Base-by-base conservation (phyloP, 2,113 vertebrate genomes). In the Gopherus evgoodei region DNA sequence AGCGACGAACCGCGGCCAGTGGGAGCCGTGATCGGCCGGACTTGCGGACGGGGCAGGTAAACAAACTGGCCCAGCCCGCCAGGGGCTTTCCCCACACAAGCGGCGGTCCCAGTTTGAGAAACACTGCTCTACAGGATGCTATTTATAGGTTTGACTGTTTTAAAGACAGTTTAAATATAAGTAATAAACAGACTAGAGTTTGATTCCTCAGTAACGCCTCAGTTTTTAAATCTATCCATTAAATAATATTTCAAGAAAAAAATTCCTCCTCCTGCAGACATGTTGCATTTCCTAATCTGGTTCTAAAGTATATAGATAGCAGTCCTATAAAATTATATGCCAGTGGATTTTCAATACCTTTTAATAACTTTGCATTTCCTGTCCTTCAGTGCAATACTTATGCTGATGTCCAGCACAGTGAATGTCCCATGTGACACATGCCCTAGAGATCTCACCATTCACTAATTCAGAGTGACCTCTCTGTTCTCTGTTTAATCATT, bases 151-250 rank as follows among this genome's bases (percentile, higher is more conserved):
- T 86, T 38, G 35, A 72, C 65, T 38, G 8, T 72, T 72, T 72
- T 72, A 83, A 95, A 91, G 89, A 94, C 91, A 83, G 86, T 35
- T 2, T 83, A 86, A 76, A 42, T 69, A 16, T 53, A 83, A 49
- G 62, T 84, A 89, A 91, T 65, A 75, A 90, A 52, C n/a, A 90
- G 84, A 25, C 84, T 80, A 50, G 12, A 80, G 44, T 44, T 78
- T 54, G 25, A 57, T 29, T 95, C 49, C 87, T n/a, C 13, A 57
- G 31, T 44, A 94, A 83, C 17, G 49, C 31, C 11, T 24, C 35
- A 47, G 22, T 47, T 93, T 82, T 93, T 72, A 49, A 94, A 78
- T 14, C 72, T 84, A 35, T 22, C 69, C 25, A 72, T 47, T 86
- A 85, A 87, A 11, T 76, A 27, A 14, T 17, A 83, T 72, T 84